A percentile compares a stretch with the other conserved stretches of the same genome.
phyloP scores from a whole-genome alignment of 2,888 invertebrate genomes.

The Drosophila niveifrons region DNA sequence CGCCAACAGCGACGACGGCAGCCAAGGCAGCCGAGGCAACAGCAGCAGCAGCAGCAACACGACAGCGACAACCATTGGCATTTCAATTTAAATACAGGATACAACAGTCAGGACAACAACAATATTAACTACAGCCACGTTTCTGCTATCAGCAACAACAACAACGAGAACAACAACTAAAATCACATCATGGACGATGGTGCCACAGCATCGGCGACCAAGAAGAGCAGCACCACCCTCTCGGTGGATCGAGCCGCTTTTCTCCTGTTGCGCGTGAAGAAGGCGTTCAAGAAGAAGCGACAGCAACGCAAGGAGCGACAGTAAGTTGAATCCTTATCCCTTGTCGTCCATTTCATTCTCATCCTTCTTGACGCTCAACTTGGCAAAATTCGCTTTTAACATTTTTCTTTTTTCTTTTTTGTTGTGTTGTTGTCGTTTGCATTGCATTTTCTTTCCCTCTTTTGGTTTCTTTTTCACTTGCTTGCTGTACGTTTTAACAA shows the following conservation, averaged over 20 bases:
- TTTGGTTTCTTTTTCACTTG: background rate
- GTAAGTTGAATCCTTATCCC: slow-evolving; percentile 87
- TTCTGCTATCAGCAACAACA: slow-evolving; percentile 22
- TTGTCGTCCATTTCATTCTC: slow-evolving; percentile 8
- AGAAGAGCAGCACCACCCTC: slow-evolving; percentile 86
- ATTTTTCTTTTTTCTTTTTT: slow-evolving; percentile 23
- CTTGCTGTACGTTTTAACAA: slow-evolving; percentile 18
- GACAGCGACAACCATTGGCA: slow-evolving; percentile 53
- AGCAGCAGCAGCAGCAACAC: background rate
- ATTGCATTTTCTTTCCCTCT: slow-evolving; percentile 29
- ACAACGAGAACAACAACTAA: slow-evolving; percentile 33
- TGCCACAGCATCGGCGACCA: slow-evolving; percentile 66
- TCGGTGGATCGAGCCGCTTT: slow-evolving; percentile 96
- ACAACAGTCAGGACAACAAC: slow-evolving; percentile 28
- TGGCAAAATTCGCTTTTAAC: slow-evolving; percentile 21
- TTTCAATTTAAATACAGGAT: slow-evolving; percentile 50
- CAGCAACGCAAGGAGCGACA: slow-evolving; percentile 94
- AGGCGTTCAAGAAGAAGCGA: slow-evolving; percentile 95
- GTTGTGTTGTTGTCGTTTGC: slow-evolving; percentile 11
- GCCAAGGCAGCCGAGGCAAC: slow-evolving; percentile 6
- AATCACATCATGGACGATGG: slow-evolving; percentile 65
- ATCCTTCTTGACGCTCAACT: slow-evolving; percentile 15
- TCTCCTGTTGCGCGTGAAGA: slow-evolving; percentile 93
- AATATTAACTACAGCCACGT: slow-evolving; percentile 1
- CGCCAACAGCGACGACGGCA: slow-evolving; percentile 19